Evolutionary conservation across 2,113 vertebrate species (phyloP).

Genomic region (Charadrius vociferus): DNA sequence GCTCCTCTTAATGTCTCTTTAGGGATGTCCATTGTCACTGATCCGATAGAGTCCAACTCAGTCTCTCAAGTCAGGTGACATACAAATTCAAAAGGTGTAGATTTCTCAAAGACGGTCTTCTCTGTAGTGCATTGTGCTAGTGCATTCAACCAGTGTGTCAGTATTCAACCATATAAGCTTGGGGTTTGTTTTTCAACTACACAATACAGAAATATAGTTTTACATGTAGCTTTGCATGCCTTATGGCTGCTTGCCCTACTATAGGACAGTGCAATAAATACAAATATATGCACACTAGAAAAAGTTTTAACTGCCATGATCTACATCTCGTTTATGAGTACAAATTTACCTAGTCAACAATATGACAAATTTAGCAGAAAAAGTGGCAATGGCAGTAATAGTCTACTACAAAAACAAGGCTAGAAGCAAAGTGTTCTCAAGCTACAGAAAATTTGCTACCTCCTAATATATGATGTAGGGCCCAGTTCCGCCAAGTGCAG

Average conservation of each 20-base stretch:
- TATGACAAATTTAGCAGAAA: conserved; percentile 64
- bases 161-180: conserved; percentile 27
- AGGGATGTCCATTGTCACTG: conserved; percentile 13
- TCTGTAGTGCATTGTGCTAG: conserved; percentile 58
- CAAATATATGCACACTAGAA: conserved; percentile 70
- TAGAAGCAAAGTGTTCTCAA: conserved; percentile 65
- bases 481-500: conserved; percentile 38
- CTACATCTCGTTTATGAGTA: conserved; percentile 56
- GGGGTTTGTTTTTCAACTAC: conserved; percentile 17
- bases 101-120: conserved; percentile 59
- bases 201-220: conserved; percentile 65
- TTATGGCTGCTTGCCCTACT: conserved; percentile 60
- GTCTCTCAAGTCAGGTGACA: conserved; percentile 48
- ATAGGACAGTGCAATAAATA: conserved; percentile 73
- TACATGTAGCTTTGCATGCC: conserved; percentile 56
- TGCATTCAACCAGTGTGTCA: conserved; percentile 62
- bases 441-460: conserved; percentile 62
- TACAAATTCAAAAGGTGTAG: conserved; percentile 34
- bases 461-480: conserved; percentile 52
- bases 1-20: conserved; percentile 26
- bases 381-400: conserved; percentile 62
- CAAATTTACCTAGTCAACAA: conserved; percentile 69
- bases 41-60: neutral
- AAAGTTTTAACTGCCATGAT: conserved; percentile 58
- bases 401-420: conserved; percentile 69